Conservation (phyloP, 2,888 invertebrate species). For the Portevinia maculata region DNA sequence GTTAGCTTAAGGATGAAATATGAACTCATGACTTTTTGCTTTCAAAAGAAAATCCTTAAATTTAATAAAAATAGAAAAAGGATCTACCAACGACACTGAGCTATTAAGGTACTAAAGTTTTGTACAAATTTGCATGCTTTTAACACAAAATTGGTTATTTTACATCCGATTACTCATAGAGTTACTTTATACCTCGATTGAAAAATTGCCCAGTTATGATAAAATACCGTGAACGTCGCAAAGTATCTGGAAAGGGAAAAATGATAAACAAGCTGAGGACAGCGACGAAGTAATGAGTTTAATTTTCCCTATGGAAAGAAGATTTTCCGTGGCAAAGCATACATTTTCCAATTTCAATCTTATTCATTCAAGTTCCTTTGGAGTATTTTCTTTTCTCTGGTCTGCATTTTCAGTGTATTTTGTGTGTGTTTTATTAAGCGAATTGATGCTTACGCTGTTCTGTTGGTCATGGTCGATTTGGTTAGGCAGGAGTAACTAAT, state of each 20-base stretch:
- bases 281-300: constrained; percentile 9
- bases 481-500: too few species aligned
- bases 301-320: not conserved
- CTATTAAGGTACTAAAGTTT: not conserved
- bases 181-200: not conserved
- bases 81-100: not conserved
- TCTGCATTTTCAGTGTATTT: constrained; percentile 11
- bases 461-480: too few species aligned
- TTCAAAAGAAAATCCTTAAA: not conserved
- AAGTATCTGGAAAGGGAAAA: not conserved
- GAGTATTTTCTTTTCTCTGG: not conserved
- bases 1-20: not conserved
- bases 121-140: not conserved
- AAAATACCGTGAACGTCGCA: not conserved
- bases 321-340: not conserved
- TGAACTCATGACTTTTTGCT: not conserved
- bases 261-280: constrained; percentile 2
- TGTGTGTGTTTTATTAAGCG: too few species aligned
- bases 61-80: too few species aligned
- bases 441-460: too few species aligned
- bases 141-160: not conserved
- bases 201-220: not conserved
- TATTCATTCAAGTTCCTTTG: constrained; percentile 2
- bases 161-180: constrained; percentile 2
- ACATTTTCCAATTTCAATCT: constrained; percentile 13